A percentile compares a stretch with the other conserved stretches of the same genome.
Evolutionary conservation across 2,888 invertebrate genomes (phyloP).

Genomic region (Carabus problematicus): DNA sequence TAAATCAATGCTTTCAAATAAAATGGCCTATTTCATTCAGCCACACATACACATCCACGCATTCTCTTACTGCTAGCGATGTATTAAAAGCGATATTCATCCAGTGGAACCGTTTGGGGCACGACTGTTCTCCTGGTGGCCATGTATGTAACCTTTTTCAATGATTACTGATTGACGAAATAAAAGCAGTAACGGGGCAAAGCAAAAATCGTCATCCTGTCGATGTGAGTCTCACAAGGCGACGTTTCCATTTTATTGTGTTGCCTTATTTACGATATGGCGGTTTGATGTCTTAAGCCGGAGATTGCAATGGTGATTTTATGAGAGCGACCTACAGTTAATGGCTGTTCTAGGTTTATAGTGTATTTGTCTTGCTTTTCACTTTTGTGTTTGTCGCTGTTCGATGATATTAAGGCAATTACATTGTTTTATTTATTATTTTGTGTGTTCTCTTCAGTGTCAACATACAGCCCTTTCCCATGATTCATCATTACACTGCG

Average conservation of each 20-base stretch:
- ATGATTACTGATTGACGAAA: slow-evolving; percentile 26
- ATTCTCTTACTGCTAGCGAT: neutral
- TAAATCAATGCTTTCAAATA: slow-evolving; percentile 40
- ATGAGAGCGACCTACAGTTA: neutral
- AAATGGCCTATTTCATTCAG: slow-evolving; percentile 32
- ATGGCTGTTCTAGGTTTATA: slow-evolving; percentile 6
- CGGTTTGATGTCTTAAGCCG: slow-evolving; percentile 21
- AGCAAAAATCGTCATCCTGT: neutral
- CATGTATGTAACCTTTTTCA: slow-evolving; percentile 1
- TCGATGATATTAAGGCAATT: no score
- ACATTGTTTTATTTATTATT: no score
- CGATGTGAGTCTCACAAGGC: no score
- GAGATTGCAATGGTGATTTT: slow-evolving; percentile 25
- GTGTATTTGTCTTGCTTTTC: slow-evolving; percentile 19
- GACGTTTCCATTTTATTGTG: slow-evolving; percentile 12
- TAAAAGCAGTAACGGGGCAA: slow-evolving; percentile 1
- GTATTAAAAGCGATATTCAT: no score
- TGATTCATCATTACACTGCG: no score
- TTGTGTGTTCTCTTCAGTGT: no score
- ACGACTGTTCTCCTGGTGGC: neutral
- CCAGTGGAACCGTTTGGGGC: neutral
- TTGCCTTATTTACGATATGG: slow-evolving; percentile 17
- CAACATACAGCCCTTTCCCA: no score
- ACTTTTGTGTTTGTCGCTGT: neutral
- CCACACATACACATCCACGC: slow-evolving; percentile 1